These are phyloP conservation scores for Cyclophora punctaria DNA, from an alignment of 2,888 invertebrate species.

Conservation along the genomic window DNA sequence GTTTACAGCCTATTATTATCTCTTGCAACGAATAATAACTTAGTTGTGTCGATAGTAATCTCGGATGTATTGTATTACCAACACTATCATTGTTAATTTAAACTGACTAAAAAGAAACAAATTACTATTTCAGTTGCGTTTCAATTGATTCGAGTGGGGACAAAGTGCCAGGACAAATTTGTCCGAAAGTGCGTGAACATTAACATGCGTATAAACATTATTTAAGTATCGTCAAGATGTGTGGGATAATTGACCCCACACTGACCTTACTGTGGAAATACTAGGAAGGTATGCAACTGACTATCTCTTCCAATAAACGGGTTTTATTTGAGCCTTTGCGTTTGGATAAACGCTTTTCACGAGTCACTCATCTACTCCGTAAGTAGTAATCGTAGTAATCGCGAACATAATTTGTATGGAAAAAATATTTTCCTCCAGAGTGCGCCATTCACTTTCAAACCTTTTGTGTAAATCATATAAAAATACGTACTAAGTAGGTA, in stretches of 20 bases:
- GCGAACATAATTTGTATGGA: too few relatives aligned
- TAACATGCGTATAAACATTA: constrained; percentile 16
- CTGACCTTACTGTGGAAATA: constrained; percentile 39
- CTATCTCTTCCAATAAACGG: constrained; percentile 23
- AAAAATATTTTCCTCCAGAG: too few relatives aligned
- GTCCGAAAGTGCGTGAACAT: constrained; percentile 16
- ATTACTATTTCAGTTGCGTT: too few relatives aligned
- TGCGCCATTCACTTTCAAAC: too few relatives aligned
- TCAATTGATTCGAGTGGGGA: constrained; percentile 13
- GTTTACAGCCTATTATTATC: constrained; percentile 1
- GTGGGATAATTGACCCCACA: constrained; percentile 38
- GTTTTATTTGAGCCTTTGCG: constrained; percentile 24
- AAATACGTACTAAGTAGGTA: background rate
- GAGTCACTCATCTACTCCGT: too few relatives aligned
- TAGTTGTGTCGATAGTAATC: background rate
- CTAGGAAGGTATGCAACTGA: constrained; percentile 33
- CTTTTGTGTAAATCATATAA: too few relatives aligned
- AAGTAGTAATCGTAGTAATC: too few relatives aligned
- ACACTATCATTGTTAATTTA: too few relatives aligned
- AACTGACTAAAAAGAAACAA: too few relatives aligned
- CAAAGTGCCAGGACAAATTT: constrained; percentile 9
- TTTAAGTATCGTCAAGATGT: constrained; percentile 17
- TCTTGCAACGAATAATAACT: constrained; percentile 1
- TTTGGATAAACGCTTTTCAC: constrained; percentile 5
- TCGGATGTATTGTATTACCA: too few relatives aligned